These are phyloP conservation scores for Patagioenas fasciata DNA, from an alignment of 2,113 vertebrate genomes.

Conservation along the genomic window DNA sequence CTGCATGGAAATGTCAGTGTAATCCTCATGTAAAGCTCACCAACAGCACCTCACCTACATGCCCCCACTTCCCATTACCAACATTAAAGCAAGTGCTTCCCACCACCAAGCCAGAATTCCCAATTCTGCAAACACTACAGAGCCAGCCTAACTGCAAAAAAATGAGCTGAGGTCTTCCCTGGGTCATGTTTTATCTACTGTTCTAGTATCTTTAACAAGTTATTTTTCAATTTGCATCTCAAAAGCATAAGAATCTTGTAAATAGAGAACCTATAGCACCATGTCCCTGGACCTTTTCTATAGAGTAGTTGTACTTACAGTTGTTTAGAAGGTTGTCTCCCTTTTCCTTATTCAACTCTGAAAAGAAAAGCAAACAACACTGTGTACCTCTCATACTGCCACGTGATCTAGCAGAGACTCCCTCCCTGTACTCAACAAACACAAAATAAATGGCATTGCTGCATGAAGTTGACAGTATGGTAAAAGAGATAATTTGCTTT, in stretches of 20 bases:
- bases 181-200: neutral
- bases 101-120: neutral
- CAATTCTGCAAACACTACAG: neutral
- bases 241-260: neutral
- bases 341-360: slow-evolving; percentile 65
- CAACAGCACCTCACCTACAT: neutral
- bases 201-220: neutral
- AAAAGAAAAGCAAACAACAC: slow-evolving; percentile 37
- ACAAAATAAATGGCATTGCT: neutral
- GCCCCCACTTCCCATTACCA: neutral
- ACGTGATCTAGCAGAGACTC: neutral
- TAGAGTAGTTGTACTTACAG: slow-evolving; percentile 64
- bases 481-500: neutral
- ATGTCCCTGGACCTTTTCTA: neutral
- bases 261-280: neutral
- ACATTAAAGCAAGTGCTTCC: neutral
- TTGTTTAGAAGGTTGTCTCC: slow-evolving; percentile 75
- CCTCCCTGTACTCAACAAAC: neutral
- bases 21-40: neutral
- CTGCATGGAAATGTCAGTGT: neutral
- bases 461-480: neutral
- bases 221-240: neutral
- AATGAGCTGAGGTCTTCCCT: neutral
- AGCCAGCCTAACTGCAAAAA: neutral
- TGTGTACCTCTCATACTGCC: neutral